Evolutionary conservation across 2,888 invertebrate species (phyloP).

Genomic region (Meliscaeva auricollis): DNA sequence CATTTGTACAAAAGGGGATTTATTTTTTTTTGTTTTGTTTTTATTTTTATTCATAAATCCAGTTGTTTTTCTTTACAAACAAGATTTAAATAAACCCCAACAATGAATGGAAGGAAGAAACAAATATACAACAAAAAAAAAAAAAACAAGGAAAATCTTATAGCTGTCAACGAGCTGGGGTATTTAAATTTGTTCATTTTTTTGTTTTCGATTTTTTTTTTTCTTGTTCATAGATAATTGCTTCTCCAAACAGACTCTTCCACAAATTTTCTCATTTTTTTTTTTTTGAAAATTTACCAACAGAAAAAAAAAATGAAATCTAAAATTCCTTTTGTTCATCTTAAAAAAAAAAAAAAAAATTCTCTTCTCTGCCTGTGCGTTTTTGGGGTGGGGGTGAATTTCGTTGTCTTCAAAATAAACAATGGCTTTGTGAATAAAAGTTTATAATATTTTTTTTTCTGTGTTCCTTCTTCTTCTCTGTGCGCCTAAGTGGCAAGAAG

Average conservation of each 20-base stretch:
- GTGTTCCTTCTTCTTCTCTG: background rate
- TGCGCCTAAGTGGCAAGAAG: constrained; percentile 16
- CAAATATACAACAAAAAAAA: background rate
- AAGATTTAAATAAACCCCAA: constrained; percentile 55
- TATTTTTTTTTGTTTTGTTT: background rate
- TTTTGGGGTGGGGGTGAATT: constrained; percentile 9
- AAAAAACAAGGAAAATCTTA: constrained; percentile 19
- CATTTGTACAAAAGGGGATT: background rate
- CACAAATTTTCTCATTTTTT: constrained; percentile 3
- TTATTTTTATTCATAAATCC: constrained; percentile 24
- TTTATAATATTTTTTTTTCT: constrained; percentile 17
- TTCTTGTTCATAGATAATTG: background rate
- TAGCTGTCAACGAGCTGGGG: constrained; percentile 53
- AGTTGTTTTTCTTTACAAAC: constrained; percentile 51
- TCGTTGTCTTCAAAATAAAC: constrained; percentile 8
- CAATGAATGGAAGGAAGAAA: background rate
- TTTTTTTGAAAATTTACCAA: constrained; percentile 2
- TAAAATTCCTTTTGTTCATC: constrained; percentile 6
- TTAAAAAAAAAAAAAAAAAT: constrained; percentile 3
- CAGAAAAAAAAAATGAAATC: background rate
- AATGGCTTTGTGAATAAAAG: constrained; percentile 15
- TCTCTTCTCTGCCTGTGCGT: background rate
- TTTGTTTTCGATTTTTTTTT: background rate
- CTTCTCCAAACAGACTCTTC: constrained; percentile 9
- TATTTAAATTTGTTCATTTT: constrained; percentile 17